Base-by-base conservation (phyloP, 2,888 invertebrate species). In the Sycophila texana region DNA sequence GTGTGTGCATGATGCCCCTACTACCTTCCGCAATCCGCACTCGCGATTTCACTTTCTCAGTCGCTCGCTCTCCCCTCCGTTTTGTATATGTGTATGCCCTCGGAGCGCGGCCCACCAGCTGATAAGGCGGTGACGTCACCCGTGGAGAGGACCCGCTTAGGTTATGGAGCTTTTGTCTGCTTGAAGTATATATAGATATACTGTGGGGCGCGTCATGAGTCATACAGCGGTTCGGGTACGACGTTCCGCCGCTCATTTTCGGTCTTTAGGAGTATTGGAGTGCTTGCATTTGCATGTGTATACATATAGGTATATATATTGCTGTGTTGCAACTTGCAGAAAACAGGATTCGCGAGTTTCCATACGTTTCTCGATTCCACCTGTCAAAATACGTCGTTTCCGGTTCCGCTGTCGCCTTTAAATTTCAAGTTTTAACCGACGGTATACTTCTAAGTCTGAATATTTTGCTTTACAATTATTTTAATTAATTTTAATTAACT, bases 71-170 rank as follows among this genome's bases (percentile, higher is more conserved):
- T 18, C 51, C 51, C 14, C 51, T 51, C 13, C 51, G 10, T 14
- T 51, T 51, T 14, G n/a, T 4, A 14, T 51, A 51, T 51, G 14
- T 4, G 10, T 14, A 14, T 68, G n/a, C n/a, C 12, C n/a, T n/a
- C n/a, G 47, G n/a, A 14, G 39, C 16, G 39, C 10, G 39, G 14
- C n/a, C 26, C 39, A 47, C 16, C 76, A 74, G 75, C 74, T 77
- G 80, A 77, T 81, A 71, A 74, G 51, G 22, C 57, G 63, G 49
- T 81, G 68, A 77, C 74, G 81, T 81, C 74, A 77, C 14, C 39
- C 10, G 39, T 0, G 10, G 13, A 14, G 18, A 53, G 39, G 7
- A 39, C 10, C 39, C 39, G 67, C 61, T 26, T 53, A 77, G 71
- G 77, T 80, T 77, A 74, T 66, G 60, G 68, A 55, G 68, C 22